phyloP scores from a whole-genome alignment of 2,113 vertebrate genomes.

The Pardalotus punctatus region DNA sequence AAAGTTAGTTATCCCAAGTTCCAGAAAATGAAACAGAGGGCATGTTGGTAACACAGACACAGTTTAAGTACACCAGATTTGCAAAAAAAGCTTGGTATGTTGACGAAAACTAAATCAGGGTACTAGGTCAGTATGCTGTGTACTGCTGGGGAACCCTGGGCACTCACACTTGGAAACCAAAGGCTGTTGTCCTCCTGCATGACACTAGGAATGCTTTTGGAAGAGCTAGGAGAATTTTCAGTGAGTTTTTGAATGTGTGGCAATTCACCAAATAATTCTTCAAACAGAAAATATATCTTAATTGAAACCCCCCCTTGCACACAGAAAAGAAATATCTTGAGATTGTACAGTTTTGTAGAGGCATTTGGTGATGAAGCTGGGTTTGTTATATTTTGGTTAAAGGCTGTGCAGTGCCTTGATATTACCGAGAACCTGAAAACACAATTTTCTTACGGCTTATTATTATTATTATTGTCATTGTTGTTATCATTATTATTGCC shows the following conservation, averaged over 20 bases:
- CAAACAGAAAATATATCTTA: neutral
- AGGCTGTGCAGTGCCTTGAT: neutral
- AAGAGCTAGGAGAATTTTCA: neutral
- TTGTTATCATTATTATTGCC: neutral
- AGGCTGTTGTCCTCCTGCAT: neutral
- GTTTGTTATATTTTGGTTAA: neutral
- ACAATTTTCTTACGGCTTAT: neutral
- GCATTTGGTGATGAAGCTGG: neutral
- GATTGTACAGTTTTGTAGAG: neutral
- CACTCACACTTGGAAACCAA: neutral
- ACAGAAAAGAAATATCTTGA: neutral
- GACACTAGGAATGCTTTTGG: neutral
- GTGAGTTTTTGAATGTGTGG: neutral
- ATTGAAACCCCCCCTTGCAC: neutral
- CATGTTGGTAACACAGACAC: neutral
- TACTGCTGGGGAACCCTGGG: neutral
- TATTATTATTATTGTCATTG: neutral
- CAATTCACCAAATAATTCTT: neutral
- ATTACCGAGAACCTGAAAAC: neutral
- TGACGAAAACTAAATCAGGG: neutral
- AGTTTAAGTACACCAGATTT: neutral
- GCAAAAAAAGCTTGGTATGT: neutral
- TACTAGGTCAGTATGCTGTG: neutral
- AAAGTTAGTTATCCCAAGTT: constrained; percentile 55
- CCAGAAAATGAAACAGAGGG: constrained; percentile 23